These are phyloP conservation scores for Champsocephalus esox DNA, from an alignment of 2,797 vertebrate species.

Conservation along the genomic window DNA sequence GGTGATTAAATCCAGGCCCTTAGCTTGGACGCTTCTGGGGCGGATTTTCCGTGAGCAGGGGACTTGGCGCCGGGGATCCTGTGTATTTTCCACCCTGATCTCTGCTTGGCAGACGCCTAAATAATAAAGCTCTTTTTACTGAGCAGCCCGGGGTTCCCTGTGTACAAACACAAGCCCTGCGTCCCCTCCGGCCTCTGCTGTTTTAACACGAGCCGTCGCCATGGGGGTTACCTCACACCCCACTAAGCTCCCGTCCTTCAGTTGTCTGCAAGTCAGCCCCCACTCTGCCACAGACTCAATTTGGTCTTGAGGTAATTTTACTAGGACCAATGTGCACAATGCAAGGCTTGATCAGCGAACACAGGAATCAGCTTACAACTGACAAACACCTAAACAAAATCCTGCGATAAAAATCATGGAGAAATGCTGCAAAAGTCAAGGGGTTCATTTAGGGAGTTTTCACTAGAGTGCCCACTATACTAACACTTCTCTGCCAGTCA, in stretches of 20 bases:
- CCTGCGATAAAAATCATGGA: constrained; percentile 19
- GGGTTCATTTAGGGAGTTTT: constrained; percentile 22
- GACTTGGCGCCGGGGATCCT: constrained; percentile 81
- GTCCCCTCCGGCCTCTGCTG: constrained; percentile 49
- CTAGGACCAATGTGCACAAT: constrained; percentile 44
- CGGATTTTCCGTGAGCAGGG: constrained; percentile 78
- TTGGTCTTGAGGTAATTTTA: constrained; percentile 60
- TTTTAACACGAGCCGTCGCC: constrained; percentile 64
- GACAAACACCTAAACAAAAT: constrained; percentile 48
- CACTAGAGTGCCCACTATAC: constrained; percentile 2
- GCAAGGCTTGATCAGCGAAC: constrained; percentile 40
- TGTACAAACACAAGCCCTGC: constrained; percentile 75
- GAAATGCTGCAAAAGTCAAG: constrained; percentile 18
- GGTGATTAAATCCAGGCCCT: constrained; percentile 82
- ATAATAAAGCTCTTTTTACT: constrained; percentile 82
- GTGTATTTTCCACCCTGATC: constrained; percentile 81
- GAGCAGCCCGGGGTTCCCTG: constrained; percentile 77
- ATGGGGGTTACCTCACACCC: constrained; percentile 60
- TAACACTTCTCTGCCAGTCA: constrained; percentile 33
- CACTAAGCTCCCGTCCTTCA: constrained; percentile 56
- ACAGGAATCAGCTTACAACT: constrained; percentile 39
- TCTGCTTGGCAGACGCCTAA: constrained; percentile 79
- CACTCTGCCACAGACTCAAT: constrained; percentile 29
- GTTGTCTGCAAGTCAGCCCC: constrained; percentile 49
- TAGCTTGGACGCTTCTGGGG: constrained; percentile 75